Conservation (phyloP, 2,113 vertebrate species). For the Calypte anna region DNA sequence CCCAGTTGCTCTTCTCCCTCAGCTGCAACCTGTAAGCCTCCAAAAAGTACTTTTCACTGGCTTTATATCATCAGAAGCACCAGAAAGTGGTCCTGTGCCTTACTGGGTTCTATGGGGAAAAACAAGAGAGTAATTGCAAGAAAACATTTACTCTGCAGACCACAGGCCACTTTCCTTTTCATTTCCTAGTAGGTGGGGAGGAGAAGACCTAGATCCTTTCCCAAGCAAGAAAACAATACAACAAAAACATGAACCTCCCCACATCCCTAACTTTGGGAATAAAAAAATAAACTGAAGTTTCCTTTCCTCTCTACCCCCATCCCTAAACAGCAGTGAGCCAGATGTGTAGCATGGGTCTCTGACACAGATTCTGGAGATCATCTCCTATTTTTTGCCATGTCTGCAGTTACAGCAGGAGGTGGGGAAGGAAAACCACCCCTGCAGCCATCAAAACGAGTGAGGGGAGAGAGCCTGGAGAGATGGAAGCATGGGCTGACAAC, state of each 20-base stretch:
- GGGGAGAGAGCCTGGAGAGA: not conserved
- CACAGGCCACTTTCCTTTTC: not conserved
- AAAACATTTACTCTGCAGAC: not conserved
- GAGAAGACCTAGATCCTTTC: not conserved
- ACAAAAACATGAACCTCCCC: not conserved
- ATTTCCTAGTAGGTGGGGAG: not conserved
- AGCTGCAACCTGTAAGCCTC: not conserved
- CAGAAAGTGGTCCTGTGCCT: not conserved
- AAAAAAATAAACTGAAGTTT: not conserved
- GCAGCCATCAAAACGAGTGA: not conserved
- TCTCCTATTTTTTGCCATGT: not conserved
- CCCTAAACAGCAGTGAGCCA: not conserved
- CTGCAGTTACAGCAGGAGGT: not conserved
- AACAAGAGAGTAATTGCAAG: not conserved
- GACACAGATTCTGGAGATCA: not conserved
- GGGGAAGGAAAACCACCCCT: constrained; percentile 25
- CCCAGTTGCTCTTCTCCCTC: not conserved
- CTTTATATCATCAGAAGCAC: not conserved
- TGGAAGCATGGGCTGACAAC: not conserved
- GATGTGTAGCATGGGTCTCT: not conserved
- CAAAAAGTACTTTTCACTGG: not conserved
- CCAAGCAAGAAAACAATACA: not conserved
- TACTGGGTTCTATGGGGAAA: not conserved
- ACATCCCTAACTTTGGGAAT: not conserved
- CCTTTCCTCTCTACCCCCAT: not conserved